phyloP scores from a whole-genome alignment of 2,797 vertebrate species.

The Schizopygopsis malacanthus region DNA sequence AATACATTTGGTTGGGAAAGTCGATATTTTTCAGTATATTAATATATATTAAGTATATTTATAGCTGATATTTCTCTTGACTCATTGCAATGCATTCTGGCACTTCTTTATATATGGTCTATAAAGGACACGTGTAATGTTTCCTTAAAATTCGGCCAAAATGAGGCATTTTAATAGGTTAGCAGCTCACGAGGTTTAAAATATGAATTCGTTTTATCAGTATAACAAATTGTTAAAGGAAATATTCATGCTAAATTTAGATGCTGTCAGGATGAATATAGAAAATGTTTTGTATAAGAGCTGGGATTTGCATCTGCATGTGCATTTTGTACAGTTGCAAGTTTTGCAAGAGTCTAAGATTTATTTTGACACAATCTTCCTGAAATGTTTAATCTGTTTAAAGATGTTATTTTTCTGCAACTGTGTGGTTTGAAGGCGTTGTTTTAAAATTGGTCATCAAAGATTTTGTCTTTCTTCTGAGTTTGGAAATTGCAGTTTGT shows the following conservation, averaged over 20 bases:
- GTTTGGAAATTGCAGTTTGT: background rate
- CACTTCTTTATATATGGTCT: background rate
- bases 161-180: background rate
- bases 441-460: background rate
- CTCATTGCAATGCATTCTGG: conserved; percentile 4
- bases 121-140: background rate
- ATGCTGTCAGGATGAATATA: background rate
- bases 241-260: background rate
- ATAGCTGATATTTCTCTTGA: background rate
- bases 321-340: background rate
- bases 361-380: conserved; percentile 14
- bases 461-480: background rate
- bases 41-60: conserved; percentile 13
- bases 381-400: conserved; percentile 29
- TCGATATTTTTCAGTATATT: conserved; percentile 3
- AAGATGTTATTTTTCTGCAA: conserved; percentile 31
- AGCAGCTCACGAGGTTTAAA: background rate
- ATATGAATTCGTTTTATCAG: background rate
- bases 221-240: background rate
- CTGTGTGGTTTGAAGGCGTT: background rate
- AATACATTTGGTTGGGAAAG: background rate
- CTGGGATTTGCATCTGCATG: background rate
- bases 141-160: background rate
- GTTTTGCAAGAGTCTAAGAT: background rate
- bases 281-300: background rate